A percentile compares a stretch with the other conserved stretches of the same genome.
phyloP scores from a whole-genome alignment of 2,888 invertebrate genomes.

The Synergus umbraculus region DNA sequence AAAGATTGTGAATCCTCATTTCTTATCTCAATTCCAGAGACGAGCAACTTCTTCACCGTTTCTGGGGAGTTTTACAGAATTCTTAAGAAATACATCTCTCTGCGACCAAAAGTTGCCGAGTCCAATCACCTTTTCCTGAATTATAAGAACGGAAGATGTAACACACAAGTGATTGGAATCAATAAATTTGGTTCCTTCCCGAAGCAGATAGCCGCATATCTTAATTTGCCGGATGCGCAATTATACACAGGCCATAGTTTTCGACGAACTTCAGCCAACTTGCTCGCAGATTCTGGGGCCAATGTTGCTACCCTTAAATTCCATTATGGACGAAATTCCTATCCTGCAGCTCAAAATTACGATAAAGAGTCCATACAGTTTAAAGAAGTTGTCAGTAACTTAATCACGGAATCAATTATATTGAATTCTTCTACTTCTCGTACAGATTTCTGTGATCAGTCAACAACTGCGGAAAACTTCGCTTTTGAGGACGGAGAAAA shows the following conservation, averaged over 20 bases:
- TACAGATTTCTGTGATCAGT: too few species aligned
- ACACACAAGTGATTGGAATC: not conserved
- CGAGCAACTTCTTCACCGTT: not conserved
- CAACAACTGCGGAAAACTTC: too few species aligned
- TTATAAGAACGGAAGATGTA: not conserved
- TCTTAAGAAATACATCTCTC: not conserved
- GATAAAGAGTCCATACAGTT: too few species aligned
- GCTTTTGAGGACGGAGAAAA: too few species aligned
- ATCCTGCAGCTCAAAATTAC: too few species aligned
- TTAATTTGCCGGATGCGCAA: not conserved
- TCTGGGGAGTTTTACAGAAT: not conserved
- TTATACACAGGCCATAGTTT: slow-evolving; percentile 1
- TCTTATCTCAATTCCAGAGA: not conserved
- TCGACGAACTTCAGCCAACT: not conserved
- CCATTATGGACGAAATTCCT: too few species aligned
- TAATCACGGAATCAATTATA: too few species aligned
- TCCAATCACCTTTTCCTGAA: not conserved
- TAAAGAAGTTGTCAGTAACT: too few species aligned
- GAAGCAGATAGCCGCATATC: not conserved
- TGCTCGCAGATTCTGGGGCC: not conserved
- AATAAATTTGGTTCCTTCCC: not conserved
- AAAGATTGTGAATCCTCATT: not conserved
- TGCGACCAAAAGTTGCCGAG: not conserved
- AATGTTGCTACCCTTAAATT: too few species aligned
- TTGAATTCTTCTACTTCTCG: too few species aligned